Base-by-base conservation (phyloP, 2,888 invertebrate species). In the Drosophila engyochracea region DNA sequence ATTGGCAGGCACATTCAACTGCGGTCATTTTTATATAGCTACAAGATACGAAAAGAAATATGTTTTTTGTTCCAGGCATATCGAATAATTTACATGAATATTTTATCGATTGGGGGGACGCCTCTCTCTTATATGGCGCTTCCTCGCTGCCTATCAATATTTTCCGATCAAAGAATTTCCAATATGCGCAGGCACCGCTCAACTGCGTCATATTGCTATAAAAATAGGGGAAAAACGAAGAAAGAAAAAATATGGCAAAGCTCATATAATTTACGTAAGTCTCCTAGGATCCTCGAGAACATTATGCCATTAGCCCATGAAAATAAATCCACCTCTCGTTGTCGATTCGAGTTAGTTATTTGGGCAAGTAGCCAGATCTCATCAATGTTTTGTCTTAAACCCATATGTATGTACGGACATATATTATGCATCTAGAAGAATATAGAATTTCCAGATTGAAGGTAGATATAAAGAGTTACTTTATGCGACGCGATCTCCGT, bases 161-260 rank as follows among this genome's bases (percentile, higher is more conserved):
- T 61, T 44, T 12, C 64, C 57, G 61, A 51, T 44, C 67, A 61
- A 44, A 52, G 49, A 58, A 58, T 49, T 65, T 60, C 75, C 74
- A 84, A 79, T 74, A 79, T 75, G 82, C 66, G 73, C 86, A 88
- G 85, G 88, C 54, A 86, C 91, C 74, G 91, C 58, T 90, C 90
- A 88, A 90, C 91, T 85, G 84, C 88, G 73, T 74, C 76, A 80
- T 77, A 90, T 83, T 76, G 91, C 91, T 90, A 85, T 67, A 90
- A 89, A 74, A 80, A 44, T 31, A 6, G 22, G 41, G 31, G 28
- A 33, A 70, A 66, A 61, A 57, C 57, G 57, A 57, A 57, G 57
- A 57, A 57, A 55, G 47, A 76, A 71, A 33, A 51, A 28, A 51
- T 58, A 33, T 67, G 64, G 54, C 65, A 70, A 72, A 77, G 69